Base-by-base conservation (phyloP, 2,113 vertebrate species). In the Abramis brama region DNA sequence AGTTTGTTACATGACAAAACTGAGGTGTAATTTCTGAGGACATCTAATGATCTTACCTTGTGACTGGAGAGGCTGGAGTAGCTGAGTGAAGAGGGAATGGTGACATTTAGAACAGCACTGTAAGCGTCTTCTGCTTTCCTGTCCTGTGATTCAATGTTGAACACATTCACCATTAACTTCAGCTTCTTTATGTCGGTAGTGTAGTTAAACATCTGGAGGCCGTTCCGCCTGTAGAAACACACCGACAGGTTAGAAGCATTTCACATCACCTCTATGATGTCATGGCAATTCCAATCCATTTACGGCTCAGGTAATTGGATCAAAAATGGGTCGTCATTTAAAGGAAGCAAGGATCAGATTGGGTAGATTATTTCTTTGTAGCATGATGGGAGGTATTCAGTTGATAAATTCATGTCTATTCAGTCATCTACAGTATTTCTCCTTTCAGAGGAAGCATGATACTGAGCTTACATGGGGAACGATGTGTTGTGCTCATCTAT, bases 101-200 rank as follows among this genome's bases (percentile, higher is more conserved):
- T 95, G 77, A 98, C 7, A n/a, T 95, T 98, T 25, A 99, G 90
- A 17, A 91, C 43, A 0, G 97, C 93, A 75, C 95, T 93, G 27
- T 99, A 96, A 60, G 97, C 98, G 0, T 99, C 97, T 89, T 99
- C 98, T 17, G 96, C 97, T 1, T 91, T 88, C 25, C 45, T 85
- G 0, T 88, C 74, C 0, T 4, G 5, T 9, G 85, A 94, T 0
- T 92, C 94, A 0, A 0, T 0, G 70, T 99, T 99, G 89, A 94
- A 97, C 88, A 99, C 85, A 0, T 94, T 93, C 74, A 99, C 87
- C 81, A 95, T 93, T 87, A 99, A 89, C 77, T 94, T 60, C 73
- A 99, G 64, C 84, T 94, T 96, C 50, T 93, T 92, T 1, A 94
- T 75, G 0, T 91, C 93, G 52, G 85, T 86, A 87, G 92, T 92